Evolutionary conservation across 2,113 vertebrate genomes (phyloP), one percentile per base, ranked within the genome.

Genomic region (Aegithalos caudatus): DNA sequence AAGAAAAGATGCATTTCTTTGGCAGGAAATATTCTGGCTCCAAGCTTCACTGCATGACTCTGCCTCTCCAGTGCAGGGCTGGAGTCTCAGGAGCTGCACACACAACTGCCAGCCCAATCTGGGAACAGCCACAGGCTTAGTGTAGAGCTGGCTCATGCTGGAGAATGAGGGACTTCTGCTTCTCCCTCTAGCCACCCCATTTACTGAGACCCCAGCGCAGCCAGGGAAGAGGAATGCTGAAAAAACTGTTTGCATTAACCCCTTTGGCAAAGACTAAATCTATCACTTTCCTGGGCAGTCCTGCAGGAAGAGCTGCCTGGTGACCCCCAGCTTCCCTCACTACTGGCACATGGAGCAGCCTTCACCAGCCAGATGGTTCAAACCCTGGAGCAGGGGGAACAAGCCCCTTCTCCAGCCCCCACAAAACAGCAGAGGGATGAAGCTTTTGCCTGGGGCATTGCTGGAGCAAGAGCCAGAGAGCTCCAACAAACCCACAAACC

Each of bases 51-150:
- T 3, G 20, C 14, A 0, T 1, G 15, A 25, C 13, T 90, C 60
- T 22, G 65, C 47, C 20, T 11, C n/a, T 27, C 31, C 42, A 28
- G 29, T 0, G 0, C 2, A 20, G 15, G 29, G 35, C 1, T 33
- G 67, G 58, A 37, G 8, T 24, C 21, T 16, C 4, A 2, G 64
- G 37, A 84, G 56, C 69, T 42, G 89, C 47, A n/a, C 9, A 5
- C 31, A 7, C 1, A 1, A 2, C 10, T 7, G n/a, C 31, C 74
- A 67, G 37, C 65, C 44, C 29, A 16, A 37, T 17, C 62, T 44
- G 44, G 44, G 14, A 25, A 24, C 14, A 24, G 62, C 25, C 10
- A 2, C 50, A 11, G 90, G 44, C 47, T 64, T 10, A 4, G 47
- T 17, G 20, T 28, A 54, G 35, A 50, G 23, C 27, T 38, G 60